These are phyloP conservation scores for Phyllotreta striolata DNA, from an alignment of 2,888 invertebrate species.

Conservation along the genomic window DNA sequence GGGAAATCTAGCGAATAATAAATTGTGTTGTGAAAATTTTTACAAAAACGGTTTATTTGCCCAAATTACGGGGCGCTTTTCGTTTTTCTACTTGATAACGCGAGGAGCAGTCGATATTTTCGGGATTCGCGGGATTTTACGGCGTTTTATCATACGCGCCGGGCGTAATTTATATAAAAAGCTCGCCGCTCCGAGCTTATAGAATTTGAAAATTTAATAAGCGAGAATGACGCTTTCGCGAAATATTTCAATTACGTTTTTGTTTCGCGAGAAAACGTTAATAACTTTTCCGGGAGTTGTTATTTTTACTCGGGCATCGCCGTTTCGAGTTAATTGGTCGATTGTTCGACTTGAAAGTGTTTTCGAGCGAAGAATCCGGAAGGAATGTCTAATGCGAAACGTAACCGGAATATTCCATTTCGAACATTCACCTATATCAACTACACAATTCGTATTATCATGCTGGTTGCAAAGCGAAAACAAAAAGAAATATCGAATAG, in stretches of 20 bases:
- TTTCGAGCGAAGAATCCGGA: not conserved
- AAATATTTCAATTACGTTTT: slow-evolving; percentile 20
- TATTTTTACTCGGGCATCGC: slow-evolving; percentile 5
- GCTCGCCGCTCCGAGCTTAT: slow-evolving; percentile 36
- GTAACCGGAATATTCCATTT: too few relatives aligned
- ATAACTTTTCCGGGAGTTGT: slow-evolving; percentile 10
- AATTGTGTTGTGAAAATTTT: too few relatives aligned
- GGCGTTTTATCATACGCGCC: slow-evolving; percentile 39
- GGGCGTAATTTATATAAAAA: slow-evolving; percentile 44
- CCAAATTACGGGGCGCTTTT: not conserved
- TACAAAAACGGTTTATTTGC: too few relatives aligned
- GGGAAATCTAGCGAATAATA: too few relatives aligned
- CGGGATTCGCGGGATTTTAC: slow-evolving; percentile 39
- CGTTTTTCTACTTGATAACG: slow-evolving; percentile 15
- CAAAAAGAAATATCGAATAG: not conserved
- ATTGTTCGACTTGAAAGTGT: slow-evolving; percentile 14
- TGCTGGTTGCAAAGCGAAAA: too few relatives aligned
- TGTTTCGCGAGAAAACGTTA: slow-evolving; percentile 11
- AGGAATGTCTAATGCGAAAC: not conserved
- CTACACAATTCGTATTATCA: too few relatives aligned
- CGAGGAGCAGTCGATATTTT: slow-evolving; percentile 39
- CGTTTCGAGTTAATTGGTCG: slow-evolving; percentile 13
- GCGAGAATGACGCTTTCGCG: slow-evolving; percentile 32
- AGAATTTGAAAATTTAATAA: slow-evolving; percentile 43
- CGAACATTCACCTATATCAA: too few relatives aligned